A percentile compares a stretch with the other conserved stretches of the same genome.
phyloP scores from a whole-genome alignment of 1,140 invertebrate species.

The Gerris buenoi region DNA sequence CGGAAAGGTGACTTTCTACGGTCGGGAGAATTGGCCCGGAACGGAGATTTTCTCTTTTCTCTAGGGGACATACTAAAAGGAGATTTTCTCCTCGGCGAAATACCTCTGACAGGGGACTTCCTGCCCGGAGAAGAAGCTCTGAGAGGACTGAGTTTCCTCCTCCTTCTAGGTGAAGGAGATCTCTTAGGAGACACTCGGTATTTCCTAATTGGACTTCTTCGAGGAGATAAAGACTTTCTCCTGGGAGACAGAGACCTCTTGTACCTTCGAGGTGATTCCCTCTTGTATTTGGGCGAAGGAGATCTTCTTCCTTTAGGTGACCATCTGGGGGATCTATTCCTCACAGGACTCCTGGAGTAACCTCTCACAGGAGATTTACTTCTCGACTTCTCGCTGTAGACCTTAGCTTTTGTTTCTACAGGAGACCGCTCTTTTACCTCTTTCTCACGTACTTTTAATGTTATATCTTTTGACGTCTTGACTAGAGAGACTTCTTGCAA shows the following conservation, averaged over 20 bases:
- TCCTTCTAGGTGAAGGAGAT: background rate
- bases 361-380: background rate
- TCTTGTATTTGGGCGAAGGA: background rate
- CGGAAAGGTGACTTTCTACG: background rate
- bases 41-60: background rate
- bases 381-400: background rate
- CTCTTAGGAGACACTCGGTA: background rate
- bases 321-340: background rate
- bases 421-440: background rate
- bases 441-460: background rate
- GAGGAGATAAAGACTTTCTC: slow-evolving; percentile 3
- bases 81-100: background rate
- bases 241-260: background rate
- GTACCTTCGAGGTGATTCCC: background rate
- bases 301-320: slow-evolving; percentile 1
- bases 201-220: background rate
- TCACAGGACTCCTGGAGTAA: background rate
- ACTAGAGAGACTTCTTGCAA: background rate
- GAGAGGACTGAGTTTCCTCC: background rate
- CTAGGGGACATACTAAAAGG: background rate
- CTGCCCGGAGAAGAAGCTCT: background rate
- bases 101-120: background rate
- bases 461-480: background rate
- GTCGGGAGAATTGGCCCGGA: background rate
- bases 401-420: background rate